Evolutionary conservation across 2,113 vertebrate genomes (phyloP).

Genomic region (Athene cunicularia): DNA sequence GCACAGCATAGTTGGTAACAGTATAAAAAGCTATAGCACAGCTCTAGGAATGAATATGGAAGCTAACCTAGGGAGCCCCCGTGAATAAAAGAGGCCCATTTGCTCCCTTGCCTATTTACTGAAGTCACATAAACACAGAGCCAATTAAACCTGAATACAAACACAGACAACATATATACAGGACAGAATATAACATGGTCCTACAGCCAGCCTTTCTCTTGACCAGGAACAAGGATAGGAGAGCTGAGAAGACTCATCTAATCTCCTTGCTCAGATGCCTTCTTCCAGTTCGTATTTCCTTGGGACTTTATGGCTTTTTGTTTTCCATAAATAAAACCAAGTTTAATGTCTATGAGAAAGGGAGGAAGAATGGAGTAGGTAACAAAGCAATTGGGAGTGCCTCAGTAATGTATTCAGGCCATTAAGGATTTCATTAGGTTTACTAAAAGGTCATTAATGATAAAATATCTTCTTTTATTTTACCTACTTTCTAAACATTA

Average conservation of each 20-base stretch:
- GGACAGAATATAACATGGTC: neutral
- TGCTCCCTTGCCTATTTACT: neutral
- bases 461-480: conserved; percentile 79
- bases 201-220: neutral
- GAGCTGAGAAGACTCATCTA: neutral
- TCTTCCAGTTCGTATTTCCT: neutral
- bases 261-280: neutral
- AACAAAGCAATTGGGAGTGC: conserved; percentile 71
- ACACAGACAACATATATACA: neutral
- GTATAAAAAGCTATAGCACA: neutral
- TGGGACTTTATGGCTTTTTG: neutral
- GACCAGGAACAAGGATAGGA: neutral
- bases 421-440: conserved; percentile 81
- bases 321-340: conserved; percentile 38
- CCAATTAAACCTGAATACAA: neutral
- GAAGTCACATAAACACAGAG: neutral
- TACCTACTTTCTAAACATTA: conserved; percentile 78
- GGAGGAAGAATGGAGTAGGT: conserved; percentile 53
- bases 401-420: conserved; percentile 72
- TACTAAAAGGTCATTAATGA: conserved; percentile 78
- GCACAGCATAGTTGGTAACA: neutral
- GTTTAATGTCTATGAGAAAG: conserved; percentile 36
- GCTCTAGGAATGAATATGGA: neutral
- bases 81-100: neutral
- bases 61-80: neutral